Base-by-base conservation (phyloP, 2,797 vertebrate genomes). In the Mus caroli region DNA sequence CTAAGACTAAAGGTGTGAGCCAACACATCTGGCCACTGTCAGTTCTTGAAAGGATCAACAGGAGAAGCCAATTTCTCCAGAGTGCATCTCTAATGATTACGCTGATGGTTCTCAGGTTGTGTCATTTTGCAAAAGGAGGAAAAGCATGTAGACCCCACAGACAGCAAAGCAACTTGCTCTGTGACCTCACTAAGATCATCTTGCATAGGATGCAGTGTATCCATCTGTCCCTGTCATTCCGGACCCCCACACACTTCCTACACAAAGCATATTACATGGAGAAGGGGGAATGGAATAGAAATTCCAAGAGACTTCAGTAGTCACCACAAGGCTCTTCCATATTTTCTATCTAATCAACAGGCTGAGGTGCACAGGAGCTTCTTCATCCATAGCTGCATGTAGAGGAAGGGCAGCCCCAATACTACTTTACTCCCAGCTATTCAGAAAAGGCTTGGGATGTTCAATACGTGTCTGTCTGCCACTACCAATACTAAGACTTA, bases 31-130 rank as follows among this genome's bases (percentile, higher is more conserved):
- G 1, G 85, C 50, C 50, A 56, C 28, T 56, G 67, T 56, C 15
- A 19, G 15, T 19, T 71, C 46, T 71, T 87, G 8, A 40, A 71
- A 71, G 4, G 7, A 19, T 28, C 14, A 20, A 87, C 14, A 28
- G n/a, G n/a, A 88, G 40, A 90, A 58, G 22, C 84, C 22, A 12
- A 64, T 79, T 90, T 94, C 75, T 89, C 83, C 79, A 80, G 93
- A 78, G 31, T 3, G 92, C 62, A 90, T 24, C 60, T 46, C 78
- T 75, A 88, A 62, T 80, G 54, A 83, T 50, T 90, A 79, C 28
- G 94, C 87, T 78, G 58, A 89, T 82, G 89, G 58, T 20, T 98
- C 85, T 95, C 73, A 60, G 88, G 95, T 20, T 60, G 85, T 83
- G 85, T 28, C n/a, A 90, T 83, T n/a, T 82, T 78, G 0, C 43